Conservation (phyloP, 2,797 vertebrate genomes). For the Anableps anableps region DNA sequence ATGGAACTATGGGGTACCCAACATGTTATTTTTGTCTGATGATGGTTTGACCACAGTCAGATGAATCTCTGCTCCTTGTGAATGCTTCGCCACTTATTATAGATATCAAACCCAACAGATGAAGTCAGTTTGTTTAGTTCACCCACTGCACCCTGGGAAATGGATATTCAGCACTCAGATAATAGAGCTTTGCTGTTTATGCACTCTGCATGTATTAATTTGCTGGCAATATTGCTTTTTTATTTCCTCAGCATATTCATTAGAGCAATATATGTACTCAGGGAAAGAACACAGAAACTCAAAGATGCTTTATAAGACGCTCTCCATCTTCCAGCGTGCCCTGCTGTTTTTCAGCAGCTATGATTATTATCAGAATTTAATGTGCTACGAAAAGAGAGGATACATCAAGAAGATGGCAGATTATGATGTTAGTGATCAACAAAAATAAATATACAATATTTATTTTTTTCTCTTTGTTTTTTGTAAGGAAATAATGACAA, state of each 20-base stretch:
- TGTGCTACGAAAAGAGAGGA: too few relatives aligned
- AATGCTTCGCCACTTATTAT: slow-evolving; percentile 58
- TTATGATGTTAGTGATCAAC: too few relatives aligned
- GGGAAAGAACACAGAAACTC: slow-evolving; percentile 21
- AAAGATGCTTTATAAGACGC: not conserved
- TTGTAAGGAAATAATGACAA: too few relatives aligned
- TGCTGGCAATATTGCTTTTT: slow-evolving; percentile 49
- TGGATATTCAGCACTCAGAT: slow-evolving; percentile 75
- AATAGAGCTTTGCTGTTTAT: slow-evolving; percentile 72
- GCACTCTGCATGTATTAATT: slow-evolving; percentile 58
- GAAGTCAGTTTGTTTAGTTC: slow-evolving; percentile 71
- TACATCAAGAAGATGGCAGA: too few relatives aligned
- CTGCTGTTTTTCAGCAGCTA: not conserved
- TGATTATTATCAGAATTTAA: not conserved
- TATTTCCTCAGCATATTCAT: slow-evolving; percentile 18
- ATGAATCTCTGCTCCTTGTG: slow-evolving; percentile 59
- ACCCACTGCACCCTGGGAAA: slow-evolving; percentile 57
- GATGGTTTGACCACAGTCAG: too few relatives aligned
- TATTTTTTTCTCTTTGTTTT: too few relatives aligned
- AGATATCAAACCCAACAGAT: slow-evolving; percentile 65
- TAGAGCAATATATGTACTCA: slow-evolving; percentile 12
- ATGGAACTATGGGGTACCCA: too few relatives aligned
- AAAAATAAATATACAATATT: too few relatives aligned
- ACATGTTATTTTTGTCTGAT: too few relatives aligned
- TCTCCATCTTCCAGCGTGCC: not conserved